Evolutionary conservation across 1,140 invertebrate species (phyloP), one percentile per base, ranked within the genome.

Genomic region (Drosophila pseudoananassae): DNA sequence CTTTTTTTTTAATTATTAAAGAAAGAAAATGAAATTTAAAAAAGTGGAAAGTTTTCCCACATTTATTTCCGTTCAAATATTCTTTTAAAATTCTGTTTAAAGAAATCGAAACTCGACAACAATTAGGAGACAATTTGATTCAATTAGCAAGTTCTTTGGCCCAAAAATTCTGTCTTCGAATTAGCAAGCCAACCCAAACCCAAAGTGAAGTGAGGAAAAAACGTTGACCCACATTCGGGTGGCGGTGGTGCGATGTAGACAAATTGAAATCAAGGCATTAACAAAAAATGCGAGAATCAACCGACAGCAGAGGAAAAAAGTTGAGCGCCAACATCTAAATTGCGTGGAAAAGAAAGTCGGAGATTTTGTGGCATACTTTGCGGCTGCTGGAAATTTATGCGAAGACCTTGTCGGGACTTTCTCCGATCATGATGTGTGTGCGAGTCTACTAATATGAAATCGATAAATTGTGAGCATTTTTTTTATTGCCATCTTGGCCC

Each of bases 191-290:
- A 46, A n/a, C 36, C 20, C 46, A 5, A 51, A 51, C 36, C 20
- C 46, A 5, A 51, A 51, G 10, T 33, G 8, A n/a, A 59, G 7
- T 31, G 14, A 27, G 52, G 27, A 29, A 29, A 50, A 8, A 52
- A 20, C 15, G 27, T 33, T 76, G 73, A 76, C 73, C 72, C 55
- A 76, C 61, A 68, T 76, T 76, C 6, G 50, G 3, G 20, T 20
- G 54, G 71, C 49, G 53, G 10, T 3, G n/a, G 45, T 14, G 49
- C 29, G 45, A 52, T 38, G 60, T 49, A 74, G 63, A 78, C 80
- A 80, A 83, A 76, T 79, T 70, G 80, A 83, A 83, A 72, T 76
- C 80, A 79, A 79, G 80, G 82, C 76, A 84, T 84, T 79, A 78
- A 80, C 43, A 31, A 47, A 69, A 54, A 63, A 40, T 29, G 25